phyloP scores from a whole-genome alignment of 2,113 vertebrate genomes.

The Chaenogobius annularis region DNA sequence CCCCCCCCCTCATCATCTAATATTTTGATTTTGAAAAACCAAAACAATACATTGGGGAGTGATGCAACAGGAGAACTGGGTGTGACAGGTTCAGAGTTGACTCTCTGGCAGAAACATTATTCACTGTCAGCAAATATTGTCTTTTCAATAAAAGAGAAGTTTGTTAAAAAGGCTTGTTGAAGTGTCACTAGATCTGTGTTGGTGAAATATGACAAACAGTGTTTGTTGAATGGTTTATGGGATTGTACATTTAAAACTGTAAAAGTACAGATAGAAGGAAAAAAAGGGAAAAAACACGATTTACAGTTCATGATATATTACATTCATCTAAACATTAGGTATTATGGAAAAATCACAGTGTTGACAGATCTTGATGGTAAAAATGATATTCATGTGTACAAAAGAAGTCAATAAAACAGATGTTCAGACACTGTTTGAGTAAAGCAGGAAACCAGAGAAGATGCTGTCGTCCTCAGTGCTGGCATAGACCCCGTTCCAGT shows the following conservation, averaged over 20 bases:
- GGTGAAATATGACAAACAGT: not conserved
- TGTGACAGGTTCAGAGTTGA: too few species aligned
- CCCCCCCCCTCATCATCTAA: too few species aligned
- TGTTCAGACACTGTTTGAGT: conserved; percentile 76
- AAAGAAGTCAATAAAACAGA: conserved; percentile 3
- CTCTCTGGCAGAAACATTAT: not conserved
- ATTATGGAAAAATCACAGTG: not conserved
- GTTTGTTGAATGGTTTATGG: not conserved
- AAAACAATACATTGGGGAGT: not conserved
- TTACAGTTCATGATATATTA: too few species aligned
- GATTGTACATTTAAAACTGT: not conserved
- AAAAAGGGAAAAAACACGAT: too few species aligned
- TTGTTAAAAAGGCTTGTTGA: not conserved
- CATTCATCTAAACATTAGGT: not conserved
- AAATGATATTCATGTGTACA: not conserved
- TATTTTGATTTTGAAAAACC: too few species aligned
- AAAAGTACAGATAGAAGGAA: not conserved
- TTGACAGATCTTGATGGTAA: not conserved
- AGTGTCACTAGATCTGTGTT: not conserved
- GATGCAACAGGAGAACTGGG: too few species aligned
- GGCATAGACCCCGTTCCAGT: conserved; percentile 92
- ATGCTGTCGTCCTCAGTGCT: conserved; percentile 92
- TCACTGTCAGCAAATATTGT: not conserved
- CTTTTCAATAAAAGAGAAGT: not conserved
- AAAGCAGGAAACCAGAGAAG: conserved; percentile 94